Evolutionary conservation across 2,797 vertebrate genomes (phyloP), one percentile per base, ranked within the genome.

Genomic region (Notoglanidium macrostoma): DNA sequence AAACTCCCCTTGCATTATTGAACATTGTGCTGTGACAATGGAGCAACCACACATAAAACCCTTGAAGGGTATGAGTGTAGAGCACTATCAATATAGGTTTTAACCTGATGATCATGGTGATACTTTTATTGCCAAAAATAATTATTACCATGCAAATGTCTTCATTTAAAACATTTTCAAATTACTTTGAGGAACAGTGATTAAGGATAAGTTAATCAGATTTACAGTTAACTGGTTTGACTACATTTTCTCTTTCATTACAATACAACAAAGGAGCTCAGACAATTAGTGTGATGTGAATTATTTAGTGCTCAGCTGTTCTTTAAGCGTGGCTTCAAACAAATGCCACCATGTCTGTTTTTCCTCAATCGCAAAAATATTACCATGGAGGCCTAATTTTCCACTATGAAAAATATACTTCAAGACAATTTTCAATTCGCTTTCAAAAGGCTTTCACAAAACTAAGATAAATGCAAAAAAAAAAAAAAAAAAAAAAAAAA

Each of bases 241-340:
- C 23, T 46, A 59, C 63, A 72, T 55, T 44, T 76, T 44, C 59
- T 83, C 59, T 85, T 68, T 73, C 46, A 88, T 84, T 84, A 88
- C 85, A 89, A 90, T 86, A 87, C 5, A 87, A 87, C 78, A 85
- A 76, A 86, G 87, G 68, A 83, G 81, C 86, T 81, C 74, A 81
- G 65, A 88, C 89, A 91, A 92, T 90, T 90, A 90, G 85, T 67
- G 86, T 57, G 59, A 84, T 84, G 77, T 87, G 51, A 92, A 81
- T 81, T 63, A 81, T 81, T 63, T 46, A 63, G 79, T 17, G 57
- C 14, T 81, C 79, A 46, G 79, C 40, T 29, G 55, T 61, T 80
- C 19, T 78, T 55, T 40, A 26, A 61, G 35, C n/a, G 14, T n/a
- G 84, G 86, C 70, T 84, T 85, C 55, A 83, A 88, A 88, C 84